These are phyloP conservation scores for Noctilio leporinus DNA, from an alignment of 2,113 vertebrate genomes.

Conservation along the genomic window DNA sequence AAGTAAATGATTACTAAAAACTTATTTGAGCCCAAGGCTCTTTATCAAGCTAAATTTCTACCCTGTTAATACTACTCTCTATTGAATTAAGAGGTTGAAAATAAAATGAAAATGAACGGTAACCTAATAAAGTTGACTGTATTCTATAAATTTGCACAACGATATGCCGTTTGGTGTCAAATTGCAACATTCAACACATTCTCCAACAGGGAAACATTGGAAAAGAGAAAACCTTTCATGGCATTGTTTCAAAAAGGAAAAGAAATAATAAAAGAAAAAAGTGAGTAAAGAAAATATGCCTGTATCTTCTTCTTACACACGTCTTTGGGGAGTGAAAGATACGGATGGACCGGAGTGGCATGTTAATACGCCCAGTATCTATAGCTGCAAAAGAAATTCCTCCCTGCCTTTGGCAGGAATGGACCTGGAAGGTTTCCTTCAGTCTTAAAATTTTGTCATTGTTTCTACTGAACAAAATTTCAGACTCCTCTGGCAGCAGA, in stretches of 20 bases:
- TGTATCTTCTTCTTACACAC: neutral
- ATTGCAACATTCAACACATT: neutral
- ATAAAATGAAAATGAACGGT: neutral
- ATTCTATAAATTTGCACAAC: neutral
- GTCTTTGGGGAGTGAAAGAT: neutral
- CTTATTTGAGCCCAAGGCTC: neutral
- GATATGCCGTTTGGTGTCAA: neutral
- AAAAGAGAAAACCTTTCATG: neutral
- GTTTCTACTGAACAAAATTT: slow-evolving; percentile 13
- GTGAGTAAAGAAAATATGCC: neutral
- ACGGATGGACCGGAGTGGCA: accelerated
- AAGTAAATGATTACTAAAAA: neutral
- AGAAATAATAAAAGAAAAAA: neutral
- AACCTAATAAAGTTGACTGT: neutral
- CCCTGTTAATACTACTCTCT: neutral
- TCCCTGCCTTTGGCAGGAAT: neutral
- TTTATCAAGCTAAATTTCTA: neutral
- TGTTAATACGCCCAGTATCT: neutral
- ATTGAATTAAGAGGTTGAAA: neutral
- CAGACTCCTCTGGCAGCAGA: slow-evolving; percentile 5
- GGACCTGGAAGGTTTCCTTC: neutral
- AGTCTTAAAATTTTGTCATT: neutral
- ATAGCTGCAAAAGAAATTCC: neutral
- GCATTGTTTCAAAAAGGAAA: neutral
- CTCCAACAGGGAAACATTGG: neutral